Conservation (phyloP, 2,797 vertebrate species). For the Chiloscyllium punctatum region DNA sequence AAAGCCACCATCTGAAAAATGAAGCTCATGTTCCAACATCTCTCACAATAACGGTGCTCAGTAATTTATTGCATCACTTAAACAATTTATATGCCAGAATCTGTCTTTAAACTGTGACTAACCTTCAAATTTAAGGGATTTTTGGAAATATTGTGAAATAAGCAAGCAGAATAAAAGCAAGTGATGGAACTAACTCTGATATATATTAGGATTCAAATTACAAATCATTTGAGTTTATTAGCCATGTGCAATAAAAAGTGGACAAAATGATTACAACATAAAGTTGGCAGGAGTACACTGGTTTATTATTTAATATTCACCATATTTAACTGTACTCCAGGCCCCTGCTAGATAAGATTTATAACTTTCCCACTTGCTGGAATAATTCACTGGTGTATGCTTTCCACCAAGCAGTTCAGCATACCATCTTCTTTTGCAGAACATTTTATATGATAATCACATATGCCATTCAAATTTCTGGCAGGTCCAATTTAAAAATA, state of each 20-base stretch:
- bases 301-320: conserved; percentile 9
- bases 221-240: conserved; percentile 18
- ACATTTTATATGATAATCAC: not conserved
- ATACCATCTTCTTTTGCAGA: not conserved
- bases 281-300: conserved; percentile 7
- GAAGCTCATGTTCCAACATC: not conserved
- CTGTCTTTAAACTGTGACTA: conserved; percentile 9
- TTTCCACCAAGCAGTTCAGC: not conserved
- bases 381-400: not conserved
- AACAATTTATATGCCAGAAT: not conserved
- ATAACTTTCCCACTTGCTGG: not conserved
- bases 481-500: not conserved
- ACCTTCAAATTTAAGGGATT: not conserved
- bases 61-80: not conserved
- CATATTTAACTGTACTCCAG: conserved; percentile 23
- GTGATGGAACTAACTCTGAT: not conserved
- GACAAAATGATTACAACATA: conserved; percentile 16
- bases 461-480: not conserved
- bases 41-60: not conserved
- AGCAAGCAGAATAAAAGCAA: not conserved
- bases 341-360: conserved; percentile 18
- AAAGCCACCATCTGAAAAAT: not conserved
- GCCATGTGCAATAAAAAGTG: conserved; percentile 26
- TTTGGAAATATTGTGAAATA: not conserved
- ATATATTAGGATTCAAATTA: not conserved